These are phyloP conservation scores for Alethe castanea DNA, from an alignment of 2,113 vertebrate genomes.

Conservation along the genomic window DNA sequence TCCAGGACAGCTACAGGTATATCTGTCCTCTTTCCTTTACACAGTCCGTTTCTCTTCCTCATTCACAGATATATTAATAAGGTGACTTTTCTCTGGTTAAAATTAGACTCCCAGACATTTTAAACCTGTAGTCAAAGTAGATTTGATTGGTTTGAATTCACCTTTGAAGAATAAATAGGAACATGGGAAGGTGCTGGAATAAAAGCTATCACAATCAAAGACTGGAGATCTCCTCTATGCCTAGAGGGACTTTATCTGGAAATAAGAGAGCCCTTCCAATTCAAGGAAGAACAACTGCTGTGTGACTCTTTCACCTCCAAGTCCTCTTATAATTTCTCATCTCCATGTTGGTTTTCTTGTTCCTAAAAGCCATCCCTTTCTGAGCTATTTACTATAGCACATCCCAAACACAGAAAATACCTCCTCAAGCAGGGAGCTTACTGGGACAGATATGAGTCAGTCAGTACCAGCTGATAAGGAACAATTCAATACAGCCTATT, in stretches of 20 bases:
- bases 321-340: not conserved
- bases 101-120: not conserved
- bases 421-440: not conserved
- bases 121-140: not conserved
- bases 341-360: not conserved
- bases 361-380: not conserved
- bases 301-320: not conserved
- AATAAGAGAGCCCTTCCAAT: constrained; percentile 25
- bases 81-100: not conserved
- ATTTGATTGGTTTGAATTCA: not conserved
- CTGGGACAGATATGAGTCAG: not conserved
- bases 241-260: not conserved
- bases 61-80: not conserved
- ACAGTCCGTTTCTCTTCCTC: not conserved
- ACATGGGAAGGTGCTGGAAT: constrained; percentile 4
- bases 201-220: constrained; percentile 7
- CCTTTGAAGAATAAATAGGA: constrained; percentile 48
- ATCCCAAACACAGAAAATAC: not conserved
- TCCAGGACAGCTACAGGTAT: not conserved
- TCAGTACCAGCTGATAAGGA: not conserved
- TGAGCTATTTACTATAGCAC: not conserved
- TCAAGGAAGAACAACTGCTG: constrained; percentile 1
- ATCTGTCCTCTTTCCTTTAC: not conserved
- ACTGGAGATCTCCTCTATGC: not conserved
- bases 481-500: not conserved